Evolutionary conservation across 2,888 invertebrate genomes (phyloP).

Genomic region (Hyalella azteca): DNA sequence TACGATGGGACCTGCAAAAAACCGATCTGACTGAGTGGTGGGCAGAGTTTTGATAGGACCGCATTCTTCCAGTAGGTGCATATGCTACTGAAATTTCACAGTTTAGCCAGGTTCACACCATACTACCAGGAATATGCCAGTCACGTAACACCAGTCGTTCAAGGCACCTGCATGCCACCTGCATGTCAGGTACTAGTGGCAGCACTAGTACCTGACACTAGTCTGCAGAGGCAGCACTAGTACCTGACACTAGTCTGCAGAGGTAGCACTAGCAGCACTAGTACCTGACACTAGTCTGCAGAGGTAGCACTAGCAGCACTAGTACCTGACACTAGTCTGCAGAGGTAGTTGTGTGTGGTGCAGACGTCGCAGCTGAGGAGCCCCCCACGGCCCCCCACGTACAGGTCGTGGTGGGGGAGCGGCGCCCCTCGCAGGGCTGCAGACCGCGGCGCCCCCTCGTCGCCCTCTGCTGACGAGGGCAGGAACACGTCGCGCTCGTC

Average conservation of each 20-base stretch:
- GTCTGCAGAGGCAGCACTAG: not conserved
- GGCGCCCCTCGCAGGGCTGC: not conserved
- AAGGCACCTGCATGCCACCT: no score
- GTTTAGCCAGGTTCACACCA: not conserved
- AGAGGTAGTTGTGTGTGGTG: conserved; percentile 44
- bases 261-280: not conserved
- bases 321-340: conserved; percentile 52
- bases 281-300: not conserved
- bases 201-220: not conserved
- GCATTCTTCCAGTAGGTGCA: no score
- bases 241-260: not conserved
- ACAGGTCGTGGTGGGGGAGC: not conserved
- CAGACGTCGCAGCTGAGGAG: conserved; percentile 49
- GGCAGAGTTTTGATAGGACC: no score
- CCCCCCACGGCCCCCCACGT: not conserved
- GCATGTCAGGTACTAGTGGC: no score
- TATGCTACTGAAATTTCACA: no score
- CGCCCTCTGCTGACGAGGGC: not conserved
- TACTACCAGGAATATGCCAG: not conserved
- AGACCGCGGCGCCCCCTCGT: not conserved
- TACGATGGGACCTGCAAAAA: no score
- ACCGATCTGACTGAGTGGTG: no score
- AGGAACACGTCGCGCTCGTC: not conserved
- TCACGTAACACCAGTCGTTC: not conserved
- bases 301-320: not conserved